phyloP scores from a whole-genome alignment of 2,888 invertebrate genomes.

The Eupithecia centaureata region DNA sequence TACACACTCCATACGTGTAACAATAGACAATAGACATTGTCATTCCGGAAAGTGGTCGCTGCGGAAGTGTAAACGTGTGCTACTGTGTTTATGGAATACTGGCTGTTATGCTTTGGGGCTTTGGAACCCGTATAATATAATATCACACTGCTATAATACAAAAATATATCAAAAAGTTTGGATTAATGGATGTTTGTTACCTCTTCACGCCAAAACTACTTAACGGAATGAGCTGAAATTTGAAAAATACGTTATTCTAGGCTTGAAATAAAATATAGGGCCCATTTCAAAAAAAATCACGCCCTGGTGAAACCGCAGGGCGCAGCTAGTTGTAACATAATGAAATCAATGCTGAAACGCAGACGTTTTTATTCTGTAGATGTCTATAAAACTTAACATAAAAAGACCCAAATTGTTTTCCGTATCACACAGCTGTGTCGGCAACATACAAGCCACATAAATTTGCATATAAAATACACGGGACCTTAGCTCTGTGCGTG shows the following conservation, averaged over 20 bases:
- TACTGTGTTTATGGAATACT: conserved; percentile 42
- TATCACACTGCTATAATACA: too few species aligned
- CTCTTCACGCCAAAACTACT: too few species aligned
- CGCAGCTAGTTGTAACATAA: too few species aligned
- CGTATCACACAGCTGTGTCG: conserved; percentile 22
- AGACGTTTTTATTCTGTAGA: conserved; percentile 7
- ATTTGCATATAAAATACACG: conserved; percentile 31
- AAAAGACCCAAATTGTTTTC: conserved; percentile 20
- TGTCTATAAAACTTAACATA: conserved; percentile 13
- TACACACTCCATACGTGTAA: conserved; percentile 43
- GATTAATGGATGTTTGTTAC: too few species aligned
- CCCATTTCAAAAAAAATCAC: too few species aligned
- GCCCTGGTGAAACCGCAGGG: too few species aligned
- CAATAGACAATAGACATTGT: conserved; percentile 74
- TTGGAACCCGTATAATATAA: not conserved
- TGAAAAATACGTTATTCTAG: too few species aligned
- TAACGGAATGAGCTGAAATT: too few species aligned
- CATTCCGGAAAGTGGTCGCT: conserved; percentile 63
- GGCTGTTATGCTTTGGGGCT: not conserved
- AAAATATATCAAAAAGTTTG: too few species aligned
- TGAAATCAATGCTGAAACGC: not conserved
- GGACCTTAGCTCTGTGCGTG: conserved; percentile 18
- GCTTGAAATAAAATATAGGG: too few species aligned
- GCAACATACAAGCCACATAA: conserved; percentile 19
- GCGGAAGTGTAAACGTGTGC: conserved; percentile 70